Conservation (phyloP, 2,888 invertebrate genomes). For the Idaea biselata region DNA sequence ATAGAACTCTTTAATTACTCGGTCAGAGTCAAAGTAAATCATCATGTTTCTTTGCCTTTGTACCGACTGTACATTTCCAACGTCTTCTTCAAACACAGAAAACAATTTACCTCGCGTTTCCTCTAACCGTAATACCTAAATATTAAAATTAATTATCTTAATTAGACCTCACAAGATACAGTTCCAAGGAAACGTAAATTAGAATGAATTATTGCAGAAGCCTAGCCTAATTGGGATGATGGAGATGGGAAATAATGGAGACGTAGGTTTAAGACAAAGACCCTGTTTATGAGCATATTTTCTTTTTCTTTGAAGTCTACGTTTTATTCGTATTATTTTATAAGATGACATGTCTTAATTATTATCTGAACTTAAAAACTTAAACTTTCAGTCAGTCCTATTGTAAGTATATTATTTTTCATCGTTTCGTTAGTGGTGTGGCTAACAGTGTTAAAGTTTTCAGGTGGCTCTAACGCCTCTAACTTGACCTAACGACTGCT, state of each 20-base stretch:
- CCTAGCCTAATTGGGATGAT: background rate
- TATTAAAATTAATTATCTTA: conserved; percentile 1
- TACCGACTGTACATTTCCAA: background rate
- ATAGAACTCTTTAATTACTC: background rate
- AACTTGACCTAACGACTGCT: too few relatives aligned
- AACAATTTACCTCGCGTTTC: background rate
- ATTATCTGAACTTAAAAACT: too few relatives aligned
- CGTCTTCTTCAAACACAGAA: background rate
- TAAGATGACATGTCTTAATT: too few relatives aligned
- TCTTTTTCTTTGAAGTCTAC: too few relatives aligned
- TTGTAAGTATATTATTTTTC: too few relatives aligned
- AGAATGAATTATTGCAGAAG: background rate
- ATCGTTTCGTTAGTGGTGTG: too few relatives aligned
- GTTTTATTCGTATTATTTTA: too few relatives aligned
- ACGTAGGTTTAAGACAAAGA: background rate
- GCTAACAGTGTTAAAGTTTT: too few relatives aligned
- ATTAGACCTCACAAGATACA: background rate
- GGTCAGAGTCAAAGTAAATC: background rate
- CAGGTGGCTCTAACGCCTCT: too few relatives aligned
- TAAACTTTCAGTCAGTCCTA: too few relatives aligned
- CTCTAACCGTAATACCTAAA: background rate
- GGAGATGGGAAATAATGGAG: background rate
- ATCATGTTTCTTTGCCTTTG: background rate
- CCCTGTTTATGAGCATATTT: background rate
- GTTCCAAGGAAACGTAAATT: background rate